Evolutionary conservation across 2,888 invertebrate genomes (phyloP).

Genomic region (Lasioglossum calceatum): DNA sequence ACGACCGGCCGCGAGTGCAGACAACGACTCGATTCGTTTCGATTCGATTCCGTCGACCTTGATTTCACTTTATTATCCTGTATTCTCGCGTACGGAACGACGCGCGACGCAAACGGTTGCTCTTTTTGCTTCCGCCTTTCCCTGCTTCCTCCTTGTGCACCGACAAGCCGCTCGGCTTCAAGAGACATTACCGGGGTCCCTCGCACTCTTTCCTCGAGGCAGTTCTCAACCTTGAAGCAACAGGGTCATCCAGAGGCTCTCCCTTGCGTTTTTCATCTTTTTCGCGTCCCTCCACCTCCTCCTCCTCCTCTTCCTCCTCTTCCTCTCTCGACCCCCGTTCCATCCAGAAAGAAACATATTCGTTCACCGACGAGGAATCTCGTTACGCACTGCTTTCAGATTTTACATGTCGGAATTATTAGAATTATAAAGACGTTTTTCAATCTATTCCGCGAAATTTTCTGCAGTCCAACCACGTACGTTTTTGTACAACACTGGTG

Average conservation of each 20-base stretch:
- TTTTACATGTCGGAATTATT: neutral
- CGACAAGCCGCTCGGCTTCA: conserved; percentile 39
- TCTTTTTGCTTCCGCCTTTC: conserved; percentile 3
- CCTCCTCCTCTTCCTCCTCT: neutral
- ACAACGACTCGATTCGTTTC: neutral
- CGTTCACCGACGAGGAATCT: neutral
- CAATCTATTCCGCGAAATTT: neutral
- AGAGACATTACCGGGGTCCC: conserved; percentile 48
- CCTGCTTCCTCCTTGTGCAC: neutral
- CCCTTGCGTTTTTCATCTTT: conserved; percentile 20
- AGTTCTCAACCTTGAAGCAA: conserved; percentile 55
- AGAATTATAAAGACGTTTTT: neutral
- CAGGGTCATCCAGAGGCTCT: conserved; percentile 56
- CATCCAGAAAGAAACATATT: neutral
- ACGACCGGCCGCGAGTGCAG: neutral
- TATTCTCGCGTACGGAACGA: neutral
- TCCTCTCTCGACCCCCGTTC: neutral
- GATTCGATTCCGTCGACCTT: conserved; percentile 39
- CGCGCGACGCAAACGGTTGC: neutral
- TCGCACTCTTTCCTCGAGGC: conserved; percentile 33
- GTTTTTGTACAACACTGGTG: neutral
- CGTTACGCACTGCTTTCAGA: neutral
- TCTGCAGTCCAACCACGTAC: neutral
- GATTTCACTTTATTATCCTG: conserved; percentile 20
- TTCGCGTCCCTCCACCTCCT: neutral